phyloP scores from a whole-genome alignment of 1,140 invertebrate species.

The Fopius arisanus region DNA sequence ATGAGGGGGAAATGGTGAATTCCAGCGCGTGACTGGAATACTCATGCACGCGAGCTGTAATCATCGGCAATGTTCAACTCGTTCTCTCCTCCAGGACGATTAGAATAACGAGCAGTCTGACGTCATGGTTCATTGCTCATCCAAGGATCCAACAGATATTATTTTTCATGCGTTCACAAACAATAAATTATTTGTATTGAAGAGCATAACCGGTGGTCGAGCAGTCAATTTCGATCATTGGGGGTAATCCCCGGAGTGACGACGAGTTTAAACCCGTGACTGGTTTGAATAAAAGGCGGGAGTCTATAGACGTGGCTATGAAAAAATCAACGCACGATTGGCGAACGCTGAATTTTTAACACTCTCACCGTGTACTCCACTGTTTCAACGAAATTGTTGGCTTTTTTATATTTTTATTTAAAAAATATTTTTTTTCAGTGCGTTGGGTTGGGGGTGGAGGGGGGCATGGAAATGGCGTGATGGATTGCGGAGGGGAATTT shows the following conservation, averaged over 20 bases:
- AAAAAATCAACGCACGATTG: background rate
- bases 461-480: too few species aligned
- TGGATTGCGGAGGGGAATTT: background rate
- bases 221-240: slow-evolving; percentile 23
- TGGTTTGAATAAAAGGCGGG: slow-evolving; percentile 1
- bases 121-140: background rate
- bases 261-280: slow-evolving; percentile 14
- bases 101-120: slow-evolving; percentile 6
- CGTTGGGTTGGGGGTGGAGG: background rate
- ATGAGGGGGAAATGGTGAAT: background rate
- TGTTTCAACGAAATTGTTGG: too few species aligned
- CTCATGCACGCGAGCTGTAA: slow-evolving; percentile 24
- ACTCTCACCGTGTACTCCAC: background rate
- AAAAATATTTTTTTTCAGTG: too few species aligned
- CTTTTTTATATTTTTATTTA: too few species aligned
- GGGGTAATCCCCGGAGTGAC: slow-evolving; percentile 21
- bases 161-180: too few species aligned
- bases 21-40: slow-evolving; percentile 28
- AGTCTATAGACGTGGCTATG: slow-evolving; percentile 1
- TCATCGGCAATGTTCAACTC: slow-evolving; percentile 21
- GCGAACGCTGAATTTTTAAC: background rate
- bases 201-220: slow-evolving; percentile 16
- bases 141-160: too few species aligned
- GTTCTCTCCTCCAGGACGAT: slow-evolving; percentile 14
- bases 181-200: background rate